Base-by-base conservation (phyloP, 2,113 vertebrate species). In the Todiramphus chloris region DNA sequence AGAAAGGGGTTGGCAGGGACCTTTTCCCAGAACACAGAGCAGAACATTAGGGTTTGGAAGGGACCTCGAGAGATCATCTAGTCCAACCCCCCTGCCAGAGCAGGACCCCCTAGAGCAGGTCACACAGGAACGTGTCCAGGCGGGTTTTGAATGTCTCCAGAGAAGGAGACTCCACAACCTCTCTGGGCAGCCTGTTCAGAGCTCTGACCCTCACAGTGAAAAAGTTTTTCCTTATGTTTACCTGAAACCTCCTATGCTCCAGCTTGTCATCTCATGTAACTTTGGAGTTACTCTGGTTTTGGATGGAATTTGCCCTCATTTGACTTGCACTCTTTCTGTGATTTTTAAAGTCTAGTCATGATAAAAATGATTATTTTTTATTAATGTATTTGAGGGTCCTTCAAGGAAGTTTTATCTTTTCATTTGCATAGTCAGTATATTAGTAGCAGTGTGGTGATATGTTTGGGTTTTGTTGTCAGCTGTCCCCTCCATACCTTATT, bases 301-400 rank as follows among this genome's bases (percentile, higher is more conserved):
- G 5, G n/a, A 10, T 67, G 46, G 28, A 58, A 21, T 64, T 81
- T 41, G 37, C 21, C 17, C 37, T 77, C 9, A 4, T 0, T 39
- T 3, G 27, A 79, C 35, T 73, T 48, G 2, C 7, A 56, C 0
- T 37, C 43, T 48, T 39, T 25, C 1, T 50, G 1, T 55, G 4
- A 19, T 92, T 75, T 75, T 30, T 79, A 9, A 72, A 83, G 11
- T 66, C 19, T 46, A 18, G 2, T 72, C 8, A 12, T 63, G 12
- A 35, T 91, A 62, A 63, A 79, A 72, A 33, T 9, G 0, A 2
- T n/a, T 21, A 8, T 13, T 35, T 59, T 58, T 56, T 44, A 31
- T 2, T 5, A 20, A 33, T 50, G 4, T 31, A 9, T 75, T 70
- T 72, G 13, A 62, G 14, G 31, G 10, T 68, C 4, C 60, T 87